These are phyloP conservation scores for Vidua macroura DNA, from an alignment of 2,113 vertebrate species.

Conservation along the genomic window DNA sequence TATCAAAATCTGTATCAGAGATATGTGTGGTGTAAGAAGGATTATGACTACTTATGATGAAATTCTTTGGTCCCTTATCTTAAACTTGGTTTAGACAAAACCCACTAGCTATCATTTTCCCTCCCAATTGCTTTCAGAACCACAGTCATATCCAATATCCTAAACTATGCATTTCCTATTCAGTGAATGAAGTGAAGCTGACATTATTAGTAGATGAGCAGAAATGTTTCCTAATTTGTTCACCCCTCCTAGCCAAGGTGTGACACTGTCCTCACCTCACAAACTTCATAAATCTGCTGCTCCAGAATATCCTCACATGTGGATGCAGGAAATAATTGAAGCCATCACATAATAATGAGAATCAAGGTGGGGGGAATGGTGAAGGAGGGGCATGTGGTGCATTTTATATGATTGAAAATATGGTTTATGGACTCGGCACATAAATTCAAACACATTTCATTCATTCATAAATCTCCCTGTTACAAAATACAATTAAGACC, in stretches of 20 bases:
- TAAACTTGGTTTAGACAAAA: background rate
- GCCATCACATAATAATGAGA: background rate
- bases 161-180: background rate
- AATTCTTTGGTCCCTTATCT: background rate
- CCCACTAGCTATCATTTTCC: background rate
- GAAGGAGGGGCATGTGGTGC: accelerated
- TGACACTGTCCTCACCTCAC: background rate
- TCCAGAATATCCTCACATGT: background rate
- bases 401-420: background rate
- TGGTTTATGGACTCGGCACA: background rate
- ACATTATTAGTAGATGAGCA: background rate
- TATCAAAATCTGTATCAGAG: background rate
- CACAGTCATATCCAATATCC: background rate
- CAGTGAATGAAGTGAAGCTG: background rate
- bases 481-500: background rate
- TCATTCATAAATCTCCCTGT: background rate
- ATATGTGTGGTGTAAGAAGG: accelerated
- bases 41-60: background rate
- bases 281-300: background rate
- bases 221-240: background rate
- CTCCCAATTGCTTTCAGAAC: background rate
- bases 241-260: background rate
- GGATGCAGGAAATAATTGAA: background rate
- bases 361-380: accelerated
- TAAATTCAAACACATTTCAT: background rate